Percentiles rank a stretch among this genome's conserved stretches.
Evolutionary conservation across 2,113 vertebrate species (phyloP).

Genomic region (Phrynosoma platyrhinos): DNA sequence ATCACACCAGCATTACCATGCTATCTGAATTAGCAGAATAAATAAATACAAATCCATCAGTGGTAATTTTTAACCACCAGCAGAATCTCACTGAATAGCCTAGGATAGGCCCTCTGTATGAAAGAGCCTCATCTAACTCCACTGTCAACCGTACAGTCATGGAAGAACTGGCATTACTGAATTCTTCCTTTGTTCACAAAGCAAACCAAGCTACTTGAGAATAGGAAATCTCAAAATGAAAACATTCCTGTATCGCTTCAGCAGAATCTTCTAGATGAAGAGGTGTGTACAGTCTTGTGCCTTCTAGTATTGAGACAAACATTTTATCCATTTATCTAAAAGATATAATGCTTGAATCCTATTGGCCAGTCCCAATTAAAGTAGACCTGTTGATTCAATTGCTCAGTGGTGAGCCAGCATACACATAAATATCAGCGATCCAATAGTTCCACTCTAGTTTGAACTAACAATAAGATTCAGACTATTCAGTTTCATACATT

Average conservation of each 20-base stretch:
- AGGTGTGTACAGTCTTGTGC: background rate
- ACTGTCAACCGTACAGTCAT: background rate
- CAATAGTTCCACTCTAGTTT: too few species aligned
- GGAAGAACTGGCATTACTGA: background rate
- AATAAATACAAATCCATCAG: constrained; percentile 13
- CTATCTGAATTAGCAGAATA: constrained; percentile 17
- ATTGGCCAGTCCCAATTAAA: too few species aligned
- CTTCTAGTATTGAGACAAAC: background rate
- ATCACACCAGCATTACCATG: background rate
- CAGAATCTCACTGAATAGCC: background rate
- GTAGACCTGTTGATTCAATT: too few species aligned
- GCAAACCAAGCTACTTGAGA: constrained; percentile 10
- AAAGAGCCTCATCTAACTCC: background rate
- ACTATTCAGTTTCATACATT: too few species aligned
- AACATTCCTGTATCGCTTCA: constrained; percentile 21
- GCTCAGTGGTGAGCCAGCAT: too few species aligned
- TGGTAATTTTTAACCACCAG: constrained; percentile 23
- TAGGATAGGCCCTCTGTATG: background rate
- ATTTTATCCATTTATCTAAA: background rate
- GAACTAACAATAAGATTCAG: too few species aligned
- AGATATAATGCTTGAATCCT: background rate
- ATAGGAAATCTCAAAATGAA: constrained; percentile 45
- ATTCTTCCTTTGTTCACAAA: background rate
- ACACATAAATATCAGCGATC: too few species aligned
- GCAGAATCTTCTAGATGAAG: background rate